Percentiles rank a stretch among this genome's conserved stretches.
Conservation (phyloP, 2,888 invertebrate genomes). For the Thymelicus lineola region DNA sequence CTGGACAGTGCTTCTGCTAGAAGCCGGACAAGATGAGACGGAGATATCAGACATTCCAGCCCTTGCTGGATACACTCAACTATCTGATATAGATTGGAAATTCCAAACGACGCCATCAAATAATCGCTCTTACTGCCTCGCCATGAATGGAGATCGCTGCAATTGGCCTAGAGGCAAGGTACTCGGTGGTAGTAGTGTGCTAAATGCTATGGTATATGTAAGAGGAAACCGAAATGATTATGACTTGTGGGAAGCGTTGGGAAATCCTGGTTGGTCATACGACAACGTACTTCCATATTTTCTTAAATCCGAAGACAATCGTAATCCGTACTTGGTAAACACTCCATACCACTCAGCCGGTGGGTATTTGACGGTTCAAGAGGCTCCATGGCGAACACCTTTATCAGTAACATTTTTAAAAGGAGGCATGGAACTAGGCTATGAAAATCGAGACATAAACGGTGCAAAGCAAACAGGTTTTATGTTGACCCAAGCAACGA, state of each 20-base stretch:
- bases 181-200: conserved; percentile 93
- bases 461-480: conserved; percentile 94
- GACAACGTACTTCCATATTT: conserved; percentile 93
- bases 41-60: conserved; percentile 95
- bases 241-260: conserved; percentile 93
- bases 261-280: conserved; percentile 95
- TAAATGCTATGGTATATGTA: conserved; percentile 97
- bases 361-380: conserved; percentile 93
- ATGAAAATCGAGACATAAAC: conserved; percentile 92
- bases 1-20: conserved; percentile 93
- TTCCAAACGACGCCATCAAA: conserved; percentile 93
- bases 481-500: conserved; percentile 94
- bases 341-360: conserved; percentile 91
- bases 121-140: conserved; percentile 92
- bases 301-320: conserved; percentile 94
- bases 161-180: conserved; percentile 97
- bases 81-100: conserved; percentile 96
- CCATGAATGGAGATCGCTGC: conserved; percentile 94
- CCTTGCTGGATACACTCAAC: conserved; percentile 92
- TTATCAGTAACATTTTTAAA: conserved; percentile 92
- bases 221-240: conserved; percentile 95
- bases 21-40: conserved; percentile 95
- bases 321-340: conserved; percentile 91
- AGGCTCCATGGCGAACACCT: conserved; percentile 93
- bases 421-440: conserved; percentile 93